Evolutionary conservation across 2,888 invertebrate genomes (phyloP), one percentile per base, ranked within the genome.

Genomic region (Aplocera efformata): DNA sequence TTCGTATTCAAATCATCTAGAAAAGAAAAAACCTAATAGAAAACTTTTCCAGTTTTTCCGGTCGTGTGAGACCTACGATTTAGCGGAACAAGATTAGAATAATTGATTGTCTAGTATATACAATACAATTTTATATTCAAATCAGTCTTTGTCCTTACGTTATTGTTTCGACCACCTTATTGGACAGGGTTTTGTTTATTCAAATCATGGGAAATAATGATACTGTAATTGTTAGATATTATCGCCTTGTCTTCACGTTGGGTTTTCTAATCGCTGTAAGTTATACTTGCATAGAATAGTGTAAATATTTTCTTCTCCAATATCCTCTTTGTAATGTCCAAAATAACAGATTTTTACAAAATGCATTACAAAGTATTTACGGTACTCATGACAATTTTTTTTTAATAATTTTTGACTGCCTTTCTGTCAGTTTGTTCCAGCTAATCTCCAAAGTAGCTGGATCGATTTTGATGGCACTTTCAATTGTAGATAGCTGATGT

Each of bases 1-100:
- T 63, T 65, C 68, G 60, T 79, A 79, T 81, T 81, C 76, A 80
- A 80, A 81, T 79, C 57, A 60, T 48, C 52, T 57, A 50, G 51
- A 69, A 45, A 62, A 62, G 68, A 67, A 64, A 68, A 67, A 63
- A 42, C 50, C 70, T 72, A 70, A 73, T 71, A 68, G 76, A 79
- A 75, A 74, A 74, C 68, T 76, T 73, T 79, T 79, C 83, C 81
- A 69, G 86, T 85, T 86, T 83, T 84, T 83, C 84, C 83, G 78
- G 84, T 80, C 74, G 53, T 60, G 69, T 78, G 71, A 72, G 71
- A 71, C 60, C 58, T 58, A 60, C 61, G 57, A 72, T 72, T 74
- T 68, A 71, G 72, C 66, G 67, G 72, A 77, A 80, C 75, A 56
- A 67, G 70, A 76, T 76, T 69, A 69, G 66, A 71, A 73, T 77